phyloP scores from a whole-genome alignment of 2,888 invertebrate genomes.

The Euproctis similis region DNA sequence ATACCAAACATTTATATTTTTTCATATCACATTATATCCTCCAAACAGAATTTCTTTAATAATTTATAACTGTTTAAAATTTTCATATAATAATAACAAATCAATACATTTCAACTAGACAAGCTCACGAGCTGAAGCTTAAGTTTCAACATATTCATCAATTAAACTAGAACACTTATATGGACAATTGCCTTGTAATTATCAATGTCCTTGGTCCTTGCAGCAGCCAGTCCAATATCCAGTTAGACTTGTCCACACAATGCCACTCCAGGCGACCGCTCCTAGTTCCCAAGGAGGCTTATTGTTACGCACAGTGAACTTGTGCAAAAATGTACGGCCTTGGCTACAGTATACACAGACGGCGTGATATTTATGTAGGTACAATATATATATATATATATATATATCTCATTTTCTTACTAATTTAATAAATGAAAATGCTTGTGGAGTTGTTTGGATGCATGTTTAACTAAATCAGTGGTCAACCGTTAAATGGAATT shows the following conservation, averaged over 20 bases:
- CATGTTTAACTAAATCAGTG: no score
- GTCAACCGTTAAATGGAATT: no score
- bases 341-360: conserved; percentile 12
- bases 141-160: no score
- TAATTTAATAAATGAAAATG: no score
- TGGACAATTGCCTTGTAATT: conserved; percentile 15
- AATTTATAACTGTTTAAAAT: no score
- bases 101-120: no score
- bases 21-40: no score
- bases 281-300: conserved; percentile 22
- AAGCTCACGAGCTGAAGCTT: no score
- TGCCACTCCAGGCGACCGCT: conserved; percentile 35
- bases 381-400: neutral
- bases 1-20: no score
- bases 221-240: conserved; percentile 25
- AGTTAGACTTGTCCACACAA: conserved; percentile 36
- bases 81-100: no score
- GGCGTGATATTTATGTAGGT: conserved; percentile 2
- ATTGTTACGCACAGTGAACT: conserved; percentile 23
- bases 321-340: conserved; percentile 12
- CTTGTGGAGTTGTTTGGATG: no score
- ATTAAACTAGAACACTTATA: neutral
- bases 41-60: no score
- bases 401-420: neutral
- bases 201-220: conserved; percentile 30